phyloP scores from a whole-genome alignment of 2,113 vertebrate species.

The Bujurquina vittata region DNA sequence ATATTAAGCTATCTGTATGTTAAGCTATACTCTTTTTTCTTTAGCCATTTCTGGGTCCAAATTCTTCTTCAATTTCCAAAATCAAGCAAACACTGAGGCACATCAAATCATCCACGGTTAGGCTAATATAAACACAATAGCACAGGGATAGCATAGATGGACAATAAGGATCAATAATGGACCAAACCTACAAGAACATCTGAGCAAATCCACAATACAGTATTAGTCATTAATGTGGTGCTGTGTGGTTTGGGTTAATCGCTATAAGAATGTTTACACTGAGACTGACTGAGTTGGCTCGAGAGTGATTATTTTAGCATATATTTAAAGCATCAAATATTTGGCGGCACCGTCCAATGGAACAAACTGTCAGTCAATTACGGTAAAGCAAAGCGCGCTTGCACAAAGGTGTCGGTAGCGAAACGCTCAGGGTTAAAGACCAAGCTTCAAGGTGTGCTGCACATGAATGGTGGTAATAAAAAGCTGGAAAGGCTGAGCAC shows the following conservation, averaged over 20 bases:
- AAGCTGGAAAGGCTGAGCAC: neutral
- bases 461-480: neutral
- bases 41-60: neutral
- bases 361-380: too few species aligned
- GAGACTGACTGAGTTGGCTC: neutral
- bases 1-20: too few species aligned
- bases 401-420: too few species aligned
- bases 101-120: neutral
- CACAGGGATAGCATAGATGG: too few species aligned
- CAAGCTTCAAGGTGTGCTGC: neutral
- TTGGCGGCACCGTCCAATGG: neutral
- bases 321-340: too few species aligned
- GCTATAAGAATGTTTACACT: neutral
- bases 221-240: neutral
- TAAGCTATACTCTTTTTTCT: too few species aligned
- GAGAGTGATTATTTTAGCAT: neutral
- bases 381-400: too few species aligned
- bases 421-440: neutral
- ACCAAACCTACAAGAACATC: neutral
- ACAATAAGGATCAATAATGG: neutral
- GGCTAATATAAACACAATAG: neutral
- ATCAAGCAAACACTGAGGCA: neutral
- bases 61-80: neutral
- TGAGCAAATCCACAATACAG: neutral
- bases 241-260: neutral